These are phyloP conservation scores for Thamnophis elegans DNA, from an alignment of 2,797 vertebrate genomes.

Conservation along the genomic window DNA sequence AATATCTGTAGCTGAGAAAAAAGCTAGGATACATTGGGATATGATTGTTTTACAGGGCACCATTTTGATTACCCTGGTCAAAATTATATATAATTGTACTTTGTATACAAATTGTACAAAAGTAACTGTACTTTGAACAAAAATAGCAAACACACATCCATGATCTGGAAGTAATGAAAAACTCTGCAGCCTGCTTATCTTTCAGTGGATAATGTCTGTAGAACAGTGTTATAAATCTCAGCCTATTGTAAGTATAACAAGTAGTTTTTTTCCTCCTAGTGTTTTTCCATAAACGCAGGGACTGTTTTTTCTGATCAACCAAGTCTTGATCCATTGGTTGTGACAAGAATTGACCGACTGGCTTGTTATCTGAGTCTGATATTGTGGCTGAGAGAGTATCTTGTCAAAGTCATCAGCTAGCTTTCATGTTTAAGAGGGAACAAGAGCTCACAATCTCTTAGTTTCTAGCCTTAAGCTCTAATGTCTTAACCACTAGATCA, in stretches of 20 bases:
- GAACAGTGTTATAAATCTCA: not conserved
- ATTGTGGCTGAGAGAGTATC: not conserved
- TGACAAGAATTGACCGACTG: not conserved
- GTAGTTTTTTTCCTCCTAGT: fast-evolving
- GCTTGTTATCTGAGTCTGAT: not conserved
- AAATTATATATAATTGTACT: not conserved
- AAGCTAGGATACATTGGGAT: not conserved
- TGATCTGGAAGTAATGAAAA: not conserved
- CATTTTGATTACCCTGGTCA: not conserved
- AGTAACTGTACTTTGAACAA: not conserved
- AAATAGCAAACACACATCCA: not conserved
- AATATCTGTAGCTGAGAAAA: not conserved
- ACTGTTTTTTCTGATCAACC: not conserved
- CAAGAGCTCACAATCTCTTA: not conserved
- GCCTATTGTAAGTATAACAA: not conserved
- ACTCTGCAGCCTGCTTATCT: not conserved
- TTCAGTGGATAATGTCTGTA: not conserved
- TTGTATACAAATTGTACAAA: too few species aligned
- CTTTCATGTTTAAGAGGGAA: not conserved
- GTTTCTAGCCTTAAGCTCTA: not conserved
- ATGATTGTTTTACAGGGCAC: not conserved
- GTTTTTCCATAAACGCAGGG: not conserved
- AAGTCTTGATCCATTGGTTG: not conserved
- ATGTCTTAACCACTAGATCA: not conserved
- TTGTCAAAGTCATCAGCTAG: not conserved